phyloP scores from a whole-genome alignment of 2,888 invertebrate species.

The Latheticus oryzae region DNA sequence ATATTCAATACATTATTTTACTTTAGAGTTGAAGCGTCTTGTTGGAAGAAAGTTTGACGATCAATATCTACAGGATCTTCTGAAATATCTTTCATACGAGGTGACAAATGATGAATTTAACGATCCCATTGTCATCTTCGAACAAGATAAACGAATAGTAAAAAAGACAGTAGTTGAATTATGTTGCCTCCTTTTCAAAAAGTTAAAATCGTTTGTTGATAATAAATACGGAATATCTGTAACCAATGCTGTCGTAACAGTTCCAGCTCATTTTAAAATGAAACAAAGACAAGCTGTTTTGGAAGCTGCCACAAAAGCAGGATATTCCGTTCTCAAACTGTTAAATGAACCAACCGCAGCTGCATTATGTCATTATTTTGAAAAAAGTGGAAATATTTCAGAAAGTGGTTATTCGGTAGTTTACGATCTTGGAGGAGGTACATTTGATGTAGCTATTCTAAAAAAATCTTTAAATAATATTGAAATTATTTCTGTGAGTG shows the following conservation, averaged over 20 bases:
- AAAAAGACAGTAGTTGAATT: slow-evolving; percentile 47
- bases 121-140: slow-evolving; percentile 43
- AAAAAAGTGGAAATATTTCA: background rate
- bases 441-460: slow-evolving; percentile 52
- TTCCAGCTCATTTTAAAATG: slow-evolving; percentile 38
- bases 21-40: slow-evolving; percentile 52
- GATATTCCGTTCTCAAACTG: slow-evolving; percentile 31
- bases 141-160: slow-evolving; percentile 22
- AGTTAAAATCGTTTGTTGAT: slow-evolving; percentile 44
- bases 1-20: no score
- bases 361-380: slow-evolving; percentile 46
- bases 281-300: slow-evolving; percentile 29
- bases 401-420: slow-evolving; percentile 45
- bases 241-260: slow-evolving; percentile 36
- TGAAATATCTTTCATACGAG: slow-evolving; percentile 46
- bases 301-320: slow-evolving; percentile 23
- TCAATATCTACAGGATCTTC: slow-evolving; percentile 46
- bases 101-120: slow-evolving; percentile 43
- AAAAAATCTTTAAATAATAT: slow-evolving; percentile 36
- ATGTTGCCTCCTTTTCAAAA: slow-evolving; percentile 44
- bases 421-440: slow-evolving; percentile 53
- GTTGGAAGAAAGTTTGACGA: slow-evolving; percentile 50
- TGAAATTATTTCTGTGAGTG: slow-evolving; percentile 48
- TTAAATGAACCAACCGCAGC: slow-evolving; percentile 42
- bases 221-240: slow-evolving; percentile 35